These are phyloP conservation scores for Campylomormyrus tamandua DNA, from an alignment of 2,113 vertebrate genomes.

Conservation along the genomic window DNA sequence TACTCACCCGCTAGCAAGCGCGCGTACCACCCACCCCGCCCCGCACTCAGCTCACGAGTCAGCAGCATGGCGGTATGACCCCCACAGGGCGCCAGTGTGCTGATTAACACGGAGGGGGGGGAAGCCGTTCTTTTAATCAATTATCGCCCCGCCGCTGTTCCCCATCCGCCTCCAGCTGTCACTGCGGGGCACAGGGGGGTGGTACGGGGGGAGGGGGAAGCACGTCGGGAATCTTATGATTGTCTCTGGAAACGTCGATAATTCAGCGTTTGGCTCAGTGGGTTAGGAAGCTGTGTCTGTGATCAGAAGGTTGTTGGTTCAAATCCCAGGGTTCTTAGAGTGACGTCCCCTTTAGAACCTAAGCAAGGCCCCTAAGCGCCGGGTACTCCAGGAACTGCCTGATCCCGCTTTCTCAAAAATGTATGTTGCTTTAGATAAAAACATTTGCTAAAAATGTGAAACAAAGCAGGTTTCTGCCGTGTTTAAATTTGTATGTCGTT, in stretches of 20 bases:
- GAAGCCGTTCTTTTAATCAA: background rate
- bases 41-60: background rate
- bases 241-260: background rate
- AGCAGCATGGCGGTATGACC: background rate
- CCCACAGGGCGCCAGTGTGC: background rate
- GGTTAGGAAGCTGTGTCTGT: background rate
- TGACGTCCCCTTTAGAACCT: background rate
- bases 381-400: background rate
- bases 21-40: background rate
- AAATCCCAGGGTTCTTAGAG: background rate
- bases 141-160: background rate
- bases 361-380: background rate
- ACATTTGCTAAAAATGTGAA: background rate
- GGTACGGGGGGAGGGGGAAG: too few species aligned
- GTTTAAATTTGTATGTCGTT: background rate
- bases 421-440: background rate
- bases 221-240: background rate
- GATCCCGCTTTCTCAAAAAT: background rate
- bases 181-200: background rate
- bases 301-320: background rate
- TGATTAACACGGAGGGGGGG: slow-evolving; percentile 4
- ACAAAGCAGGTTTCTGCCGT: background rate
- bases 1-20: background rate
- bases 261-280: background rate
- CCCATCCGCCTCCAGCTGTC: background rate